A percentile compares a stretch with the other conserved stretches of the same genome.
Evolutionary conservation across 1,140 invertebrate species (phyloP).

Genomic region (Whitmania pigra): DNA sequence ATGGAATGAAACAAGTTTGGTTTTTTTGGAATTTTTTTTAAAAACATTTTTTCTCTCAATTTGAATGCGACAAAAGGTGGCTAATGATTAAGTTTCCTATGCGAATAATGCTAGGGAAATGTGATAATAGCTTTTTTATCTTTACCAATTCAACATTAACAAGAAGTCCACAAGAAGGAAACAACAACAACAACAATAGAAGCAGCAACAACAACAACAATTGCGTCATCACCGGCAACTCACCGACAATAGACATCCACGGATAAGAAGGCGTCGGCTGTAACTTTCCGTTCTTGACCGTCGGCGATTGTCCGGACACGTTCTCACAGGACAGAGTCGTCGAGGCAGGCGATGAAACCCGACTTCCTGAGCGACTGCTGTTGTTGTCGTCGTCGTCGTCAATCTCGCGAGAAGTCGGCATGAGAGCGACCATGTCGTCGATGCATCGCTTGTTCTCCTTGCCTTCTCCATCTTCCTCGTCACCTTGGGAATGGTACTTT

Average conservation of each 20-base stretch:
- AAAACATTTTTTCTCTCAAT: too few relatives aligned
- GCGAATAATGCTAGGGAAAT: too few relatives aligned
- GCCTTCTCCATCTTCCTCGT: not conserved
- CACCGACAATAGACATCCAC: slow-evolving; percentile 3
- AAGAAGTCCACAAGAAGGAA: too few relatives aligned
- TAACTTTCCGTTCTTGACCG: not conserved
- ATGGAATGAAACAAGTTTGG: too few relatives aligned
- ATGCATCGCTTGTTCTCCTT: not conserved
- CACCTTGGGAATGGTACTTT: not conserved
- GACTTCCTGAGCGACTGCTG: not conserved
- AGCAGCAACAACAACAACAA: not conserved
- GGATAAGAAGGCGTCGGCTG: not conserved
- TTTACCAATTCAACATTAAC: too few relatives aligned
- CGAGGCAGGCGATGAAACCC: not conserved
- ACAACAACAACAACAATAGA: too few relatives aligned
- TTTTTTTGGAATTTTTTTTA: too few relatives aligned
- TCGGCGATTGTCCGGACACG: not conserved
- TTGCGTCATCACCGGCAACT: not conserved
- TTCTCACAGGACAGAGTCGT: slow-evolving; percentile 2
- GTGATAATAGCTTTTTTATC: too few relatives aligned
- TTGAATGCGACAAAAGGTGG: too few relatives aligned
- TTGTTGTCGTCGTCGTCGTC: slow-evolving; percentile 6
- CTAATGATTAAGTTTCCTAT: too few relatives aligned
- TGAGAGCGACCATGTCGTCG: not conserved
- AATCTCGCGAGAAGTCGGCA: not conserved